These are phyloP conservation scores for Nycticorax nycticorax DNA, from an alignment of 2,113 vertebrate species.

Conservation along the genomic window DNA sequence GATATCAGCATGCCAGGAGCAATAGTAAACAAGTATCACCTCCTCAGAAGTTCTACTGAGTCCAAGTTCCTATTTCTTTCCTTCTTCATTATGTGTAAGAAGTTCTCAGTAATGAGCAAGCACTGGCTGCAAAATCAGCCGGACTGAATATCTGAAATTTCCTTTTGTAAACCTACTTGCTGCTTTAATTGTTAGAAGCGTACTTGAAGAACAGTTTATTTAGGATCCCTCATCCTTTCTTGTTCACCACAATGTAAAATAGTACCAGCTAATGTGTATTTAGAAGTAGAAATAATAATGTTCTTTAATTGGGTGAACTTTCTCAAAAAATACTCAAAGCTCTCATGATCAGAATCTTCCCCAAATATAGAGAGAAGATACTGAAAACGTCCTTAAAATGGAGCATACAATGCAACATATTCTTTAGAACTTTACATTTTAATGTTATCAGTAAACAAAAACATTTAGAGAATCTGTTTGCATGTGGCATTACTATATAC, in stretches of 20 bases:
- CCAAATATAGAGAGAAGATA: background rate
- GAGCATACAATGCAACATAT: background rate
- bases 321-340: background rate
- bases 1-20: background rate
- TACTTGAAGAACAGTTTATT: background rate
- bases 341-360: background rate
- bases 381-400: background rate
- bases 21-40: slow-evolving; percentile 1
- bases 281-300: background rate
- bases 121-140: background rate
- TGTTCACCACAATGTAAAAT: background rate
- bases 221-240: background rate
- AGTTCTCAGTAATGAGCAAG: background rate
- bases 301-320: background rate
- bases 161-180: background rate
- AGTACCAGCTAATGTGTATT: background rate
- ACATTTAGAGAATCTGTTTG: background rate
- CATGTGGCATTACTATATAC: background rate
- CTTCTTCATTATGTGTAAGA: background rate
- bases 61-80: background rate
- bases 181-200: background rate
- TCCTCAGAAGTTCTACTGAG: background rate
- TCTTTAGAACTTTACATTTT: background rate
- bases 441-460: background rate
- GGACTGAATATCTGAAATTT: background rate